Base-by-base conservation (phyloP, 2,888 invertebrate species). In the Laothoe populi region DNA sequence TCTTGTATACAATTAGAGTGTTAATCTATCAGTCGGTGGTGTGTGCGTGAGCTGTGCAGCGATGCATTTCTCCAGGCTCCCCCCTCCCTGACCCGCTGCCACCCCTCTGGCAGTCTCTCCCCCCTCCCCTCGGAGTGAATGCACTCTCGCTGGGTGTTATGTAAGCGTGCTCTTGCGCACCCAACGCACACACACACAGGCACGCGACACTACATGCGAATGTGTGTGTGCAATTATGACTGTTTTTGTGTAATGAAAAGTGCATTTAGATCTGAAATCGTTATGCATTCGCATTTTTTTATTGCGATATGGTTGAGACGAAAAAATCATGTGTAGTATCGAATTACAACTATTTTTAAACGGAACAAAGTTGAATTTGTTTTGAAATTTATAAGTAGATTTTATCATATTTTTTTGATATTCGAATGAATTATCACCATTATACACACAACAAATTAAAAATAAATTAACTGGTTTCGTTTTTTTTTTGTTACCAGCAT, bases 81-180 rank as follows among this genome's bases (percentile, higher is more conserved):
- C 66, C 74, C 67, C 65, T 64, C 62, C 19, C 0, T 5, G 1
- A 59, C 65, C 66, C 57, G 46, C 57, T 42, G 44, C 45, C 61
- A 8, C 46, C 57, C 63, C 61, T 63, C 60, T 31, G 31, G 40
- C 65, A 48, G 66, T 63, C 48, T 38, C 65, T 57, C 62, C 66
- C 59, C 66, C 62, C 65, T 65, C 67, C 66, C 64, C 70, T 60
- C 75, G 70, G 82, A 88, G 90, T 90, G 87, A 90, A 90, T 89
- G 91, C 90, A 90, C 91, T 90, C 90, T 87, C 86, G 86, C 83
- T 78, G 70, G 68, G 66, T 77, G 83, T 90, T 90, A 89, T 82
- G 86, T 88, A 90, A 90, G 80, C 79, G 53, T 58, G 68, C 70
- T 53, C 48, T 64, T 70, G 73, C 77, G 72, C 70, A 74, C 78